Evolutionary conservation across 2,797 vertebrate species (phyloP), one percentile per base, ranked within the genome.

Genomic region (Eupleurogrammus muticus): DNA sequence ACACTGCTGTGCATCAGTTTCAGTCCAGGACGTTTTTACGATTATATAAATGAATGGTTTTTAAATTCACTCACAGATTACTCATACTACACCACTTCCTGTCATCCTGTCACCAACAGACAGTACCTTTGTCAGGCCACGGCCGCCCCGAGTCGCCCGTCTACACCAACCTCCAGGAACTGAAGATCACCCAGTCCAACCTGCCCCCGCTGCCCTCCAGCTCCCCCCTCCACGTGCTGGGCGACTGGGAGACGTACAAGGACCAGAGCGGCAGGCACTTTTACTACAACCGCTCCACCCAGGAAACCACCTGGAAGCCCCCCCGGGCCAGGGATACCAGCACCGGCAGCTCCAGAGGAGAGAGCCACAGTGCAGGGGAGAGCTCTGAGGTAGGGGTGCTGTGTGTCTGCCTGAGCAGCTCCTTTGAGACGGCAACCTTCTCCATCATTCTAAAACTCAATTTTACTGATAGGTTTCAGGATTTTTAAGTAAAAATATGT

Each of bases 281-380:
- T 88, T 99, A 98, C 91, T 97, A 93, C 91, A 97, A 98, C 93
- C 96, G 94, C 82, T 88, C 90, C 87, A 97, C 96, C 55, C 96
- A 96, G 80, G 97, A 98, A 67, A 94, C 95, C 85, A 99, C 97
- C 48, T 99, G 97, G 97, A 99, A 99, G 79, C 97, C 97, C 0
- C 97, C 97, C 0, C 95, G 97, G 4, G 93, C 95, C 75, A 91
- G 94, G 63, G 97, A 99, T 68, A 23, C 92, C 67, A 93, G 86
- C 90, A 92, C 83, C 56, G 85, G 94, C 35, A 93, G 81, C 89
- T 86, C 88, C 84, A 94, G 95, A 79, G 94, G 93, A 73, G 96
- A 98, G 49, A 73, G 89, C 59, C 89, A 94, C 60, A 95, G 88
- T 85, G 60, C 93, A 5, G 94, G 93, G 59, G 97, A 98, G 50